Percentiles rank a stretch among this genome's conserved stretches.
Conservation (phyloP, 2,113 vertebrate species). For the Anarrhichthys ocellatus region DNA sequence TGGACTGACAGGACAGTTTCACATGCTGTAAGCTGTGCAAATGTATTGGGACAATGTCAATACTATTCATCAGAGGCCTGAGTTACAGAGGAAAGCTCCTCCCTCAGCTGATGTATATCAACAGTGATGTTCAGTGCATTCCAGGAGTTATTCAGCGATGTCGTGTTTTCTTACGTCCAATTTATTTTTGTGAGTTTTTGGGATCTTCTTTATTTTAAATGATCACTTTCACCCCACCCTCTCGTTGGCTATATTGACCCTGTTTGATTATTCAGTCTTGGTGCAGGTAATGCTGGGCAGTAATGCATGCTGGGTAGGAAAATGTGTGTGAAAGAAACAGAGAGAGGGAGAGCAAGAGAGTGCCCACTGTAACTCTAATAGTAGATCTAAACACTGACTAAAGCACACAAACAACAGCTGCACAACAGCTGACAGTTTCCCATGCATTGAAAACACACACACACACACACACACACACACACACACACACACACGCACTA, state of each 20-base stretch:
- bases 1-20: constrained; percentile 16
- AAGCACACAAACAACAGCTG: constrained; percentile 72
- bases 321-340: background rate
- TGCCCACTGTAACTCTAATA: constrained; percentile 21
- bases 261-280: background rate
- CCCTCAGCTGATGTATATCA: constrained; percentile 11
- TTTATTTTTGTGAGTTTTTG: background rate
- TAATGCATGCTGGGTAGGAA: background rate
- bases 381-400: constrained; percentile 33
- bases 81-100: constrained; percentile 9
- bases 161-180: background rate
- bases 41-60: constrained; percentile 40
- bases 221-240: background rate
- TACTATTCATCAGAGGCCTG: constrained; percentile 36
- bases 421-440: constrained; percentile 66
- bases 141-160: background rate
- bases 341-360: background rate
- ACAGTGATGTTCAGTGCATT: background rate
- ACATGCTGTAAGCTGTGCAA: constrained; percentile 48
- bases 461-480: constrained; percentile 16
- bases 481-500: constrained; percentile 8
- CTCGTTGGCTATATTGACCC: background rate
- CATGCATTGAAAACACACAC: constrained; percentile 36
- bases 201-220: background rate
- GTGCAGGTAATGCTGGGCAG: background rate